phyloP scores from a whole-genome alignment of 2,113 vertebrate species.

The Paramisgurnus dabryanus region DNA sequence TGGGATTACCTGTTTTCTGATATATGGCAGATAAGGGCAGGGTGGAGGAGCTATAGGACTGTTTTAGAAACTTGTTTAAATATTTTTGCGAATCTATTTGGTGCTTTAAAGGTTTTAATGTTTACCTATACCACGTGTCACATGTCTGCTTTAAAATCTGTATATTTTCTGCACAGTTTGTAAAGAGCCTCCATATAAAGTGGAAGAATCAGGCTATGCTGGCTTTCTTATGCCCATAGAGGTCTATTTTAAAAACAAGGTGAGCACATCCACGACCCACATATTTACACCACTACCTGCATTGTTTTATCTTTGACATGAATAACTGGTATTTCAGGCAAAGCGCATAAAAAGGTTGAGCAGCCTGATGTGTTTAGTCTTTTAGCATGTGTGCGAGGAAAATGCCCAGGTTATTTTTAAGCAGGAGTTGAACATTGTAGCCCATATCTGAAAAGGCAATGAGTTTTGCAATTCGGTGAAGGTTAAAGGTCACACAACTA shows the following conservation, averaged over 20 bases:
- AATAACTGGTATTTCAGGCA: constrained; percentile 1
- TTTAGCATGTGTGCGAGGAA: background rate
- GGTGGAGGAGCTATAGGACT: too few species aligned
- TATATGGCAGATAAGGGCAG: background rate
- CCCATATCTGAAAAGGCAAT: background rate
- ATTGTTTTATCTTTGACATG: background rate
- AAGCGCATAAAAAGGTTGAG: background rate
- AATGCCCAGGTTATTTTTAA: background rate
- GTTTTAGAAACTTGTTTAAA: too few species aligned
- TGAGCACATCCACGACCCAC: constrained; percentile 58
- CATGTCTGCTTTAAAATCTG: background rate
- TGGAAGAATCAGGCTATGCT: constrained; percentile 96
- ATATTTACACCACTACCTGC: background rate
- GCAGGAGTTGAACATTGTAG: background rate
- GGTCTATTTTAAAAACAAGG: constrained; percentile 98
- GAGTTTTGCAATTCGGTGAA: constrained; percentile 30
- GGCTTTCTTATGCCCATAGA: constrained; percentile 99
- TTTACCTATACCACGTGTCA: background rate
- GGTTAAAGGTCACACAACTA: constrained; percentile 30
- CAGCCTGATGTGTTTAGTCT: background rate
- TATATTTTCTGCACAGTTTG: constrained; percentile 78
- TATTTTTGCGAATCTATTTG: too few species aligned
- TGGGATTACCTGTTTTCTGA: background rate
- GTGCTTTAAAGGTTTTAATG: background rate
- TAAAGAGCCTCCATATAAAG: constrained; percentile 98